A percentile compares a stretch with the other conserved stretches of the same genome.
These are phyloP conservation scores for Amphilophus citrinellus DNA, from an alignment of 2,113 vertebrate species.

Conservation along the genomic window DNA sequence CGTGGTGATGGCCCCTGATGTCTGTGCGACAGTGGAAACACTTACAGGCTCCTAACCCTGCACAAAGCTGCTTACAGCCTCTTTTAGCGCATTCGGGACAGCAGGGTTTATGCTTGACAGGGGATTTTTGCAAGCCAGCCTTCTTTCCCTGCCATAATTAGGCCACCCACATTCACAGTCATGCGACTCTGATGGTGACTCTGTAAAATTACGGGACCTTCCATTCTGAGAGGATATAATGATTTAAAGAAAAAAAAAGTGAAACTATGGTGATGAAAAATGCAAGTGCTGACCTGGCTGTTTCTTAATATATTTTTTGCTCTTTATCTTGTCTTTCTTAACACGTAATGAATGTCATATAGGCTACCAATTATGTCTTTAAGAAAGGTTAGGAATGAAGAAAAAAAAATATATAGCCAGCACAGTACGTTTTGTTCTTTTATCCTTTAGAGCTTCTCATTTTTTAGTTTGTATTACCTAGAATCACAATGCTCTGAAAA, in stretches of 20 bases:
- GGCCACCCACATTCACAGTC: slow-evolving; percentile 81
- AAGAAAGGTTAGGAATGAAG: neutral
- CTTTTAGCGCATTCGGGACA: slow-evolving; percentile 70
- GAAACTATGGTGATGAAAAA: neutral
- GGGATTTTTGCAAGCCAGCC: slow-evolving; percentile 72
- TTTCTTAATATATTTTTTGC: neutral
- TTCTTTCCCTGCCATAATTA: slow-evolving; percentile 73
- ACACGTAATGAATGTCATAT: neutral
- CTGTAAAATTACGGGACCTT: slow-evolving; percentile 42
- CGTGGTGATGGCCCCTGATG: slow-evolving; percentile 9
- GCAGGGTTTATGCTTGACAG: slow-evolving; percentile 63
- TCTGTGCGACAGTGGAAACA: slow-evolving; percentile 20
- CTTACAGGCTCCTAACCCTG: slow-evolving; percentile 30
- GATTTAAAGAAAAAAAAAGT: slow-evolving; percentile 13
- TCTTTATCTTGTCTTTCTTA: neutral
- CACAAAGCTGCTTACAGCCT: slow-evolving; percentile 68
- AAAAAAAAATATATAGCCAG: neutral
- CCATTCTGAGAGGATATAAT: slow-evolving; percentile 37
- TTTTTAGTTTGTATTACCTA: neutral
- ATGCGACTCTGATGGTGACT: slow-evolving; percentile 56
- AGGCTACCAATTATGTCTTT: neutral
- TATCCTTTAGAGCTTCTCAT: neutral
- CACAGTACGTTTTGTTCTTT: neutral
- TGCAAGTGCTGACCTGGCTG: neutral
- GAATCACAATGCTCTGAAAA: neutral